Conservation (phyloP, 2,797 vertebrate genomes). For the Trachurus trachurus region DNA sequence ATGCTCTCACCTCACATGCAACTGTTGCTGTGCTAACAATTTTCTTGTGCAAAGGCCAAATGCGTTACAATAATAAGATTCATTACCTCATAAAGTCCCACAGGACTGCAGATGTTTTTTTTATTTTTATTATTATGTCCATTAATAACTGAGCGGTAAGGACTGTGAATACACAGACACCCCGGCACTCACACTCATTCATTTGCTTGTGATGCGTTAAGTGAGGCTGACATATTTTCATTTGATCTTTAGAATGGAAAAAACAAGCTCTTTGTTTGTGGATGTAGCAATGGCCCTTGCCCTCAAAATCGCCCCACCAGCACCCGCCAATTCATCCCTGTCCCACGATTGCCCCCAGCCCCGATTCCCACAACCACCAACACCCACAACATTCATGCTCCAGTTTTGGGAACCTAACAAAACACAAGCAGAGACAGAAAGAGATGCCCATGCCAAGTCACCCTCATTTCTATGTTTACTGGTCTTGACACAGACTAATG, state of each 20-base stretch:
- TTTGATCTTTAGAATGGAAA: slow-evolving; percentile 75
- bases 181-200: slow-evolving; percentile 14
- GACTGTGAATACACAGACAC: slow-evolving; percentile 36
- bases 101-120: slow-evolving; percentile 39
- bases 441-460: slow-evolving; percentile 5
- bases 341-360: slow-evolving; percentile 60
- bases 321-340: slow-evolving; percentile 60
- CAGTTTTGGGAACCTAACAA: slow-evolving; percentile 50
- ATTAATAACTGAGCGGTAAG: slow-evolving; percentile 35
- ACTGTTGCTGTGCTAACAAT: slow-evolving; percentile 31
- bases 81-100: slow-evolving; percentile 33
- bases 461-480: slow-evolving; percentile 14
- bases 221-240: slow-evolving; percentile 64
- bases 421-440: slow-evolving; percentile 26
- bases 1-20: slow-evolving; percentile 4
- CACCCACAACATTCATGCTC: slow-evolving; percentile 63
- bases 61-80: slow-evolving; percentile 31
- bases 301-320: slow-evolving; percentile 60
- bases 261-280: slow-evolving; percentile 76
- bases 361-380: slow-evolving; percentile 71
- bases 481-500: slow-evolving; percentile 9
- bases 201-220: slow-evolving; percentile 57
- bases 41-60: slow-evolving; percentile 22
- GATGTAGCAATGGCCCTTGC: slow-evolving; percentile 61
- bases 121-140: slow-evolving; percentile 47